Evolutionary conservation across 2,113 vertebrate genomes (phyloP), one percentile per base, ranked within the genome.

Genomic region (Megaleporinus macrocephalus): DNA sequence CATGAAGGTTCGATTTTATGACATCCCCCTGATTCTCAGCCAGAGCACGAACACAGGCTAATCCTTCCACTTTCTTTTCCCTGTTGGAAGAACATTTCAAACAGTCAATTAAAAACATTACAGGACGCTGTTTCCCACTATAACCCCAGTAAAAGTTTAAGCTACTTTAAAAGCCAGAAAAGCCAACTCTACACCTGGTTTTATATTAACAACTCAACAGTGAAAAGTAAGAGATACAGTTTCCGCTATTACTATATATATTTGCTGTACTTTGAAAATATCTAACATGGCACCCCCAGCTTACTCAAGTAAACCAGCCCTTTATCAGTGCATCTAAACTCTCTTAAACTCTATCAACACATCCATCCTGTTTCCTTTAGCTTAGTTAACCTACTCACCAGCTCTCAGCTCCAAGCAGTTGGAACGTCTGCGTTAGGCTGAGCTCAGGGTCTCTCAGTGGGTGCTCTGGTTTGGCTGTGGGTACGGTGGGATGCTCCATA

Each of bases 31-130:
- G 95, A 84, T 92, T 92, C 83, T 92, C 92, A 88, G 91, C 92
- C 89, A 96, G 89, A 51, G 92, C 91, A 81, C 94, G 90, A 27
- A 95, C 68, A 68, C 88, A 92, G 87, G 91, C 93, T 80, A 96
- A 81, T 5, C 95, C 95, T 69, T 95, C 92, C 0, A 95, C 95
- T 86, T 95, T 96, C 91, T 95, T 95, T 90, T 96, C 93, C 95
- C 95, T 96, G 66, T 0, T 49, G 1, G 11, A 65, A 5, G 26
- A 14, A 65, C 26, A 65, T 13, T 27, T 26, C 61, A 63, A 63
- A 27, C 11, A 49, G 3, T 15, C 22, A n/a, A n/a, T 41, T 59
- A 16, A 65, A 18, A 4, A 18, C 5, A 51, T 18, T 16, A 1
- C 16, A 51, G 49, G 5, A 13, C 1, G 13, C 1, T 51, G 2